phyloP scores from a whole-genome alignment of 2,888 invertebrate genomes.

The Coelogynopora nodosa region DNA sequence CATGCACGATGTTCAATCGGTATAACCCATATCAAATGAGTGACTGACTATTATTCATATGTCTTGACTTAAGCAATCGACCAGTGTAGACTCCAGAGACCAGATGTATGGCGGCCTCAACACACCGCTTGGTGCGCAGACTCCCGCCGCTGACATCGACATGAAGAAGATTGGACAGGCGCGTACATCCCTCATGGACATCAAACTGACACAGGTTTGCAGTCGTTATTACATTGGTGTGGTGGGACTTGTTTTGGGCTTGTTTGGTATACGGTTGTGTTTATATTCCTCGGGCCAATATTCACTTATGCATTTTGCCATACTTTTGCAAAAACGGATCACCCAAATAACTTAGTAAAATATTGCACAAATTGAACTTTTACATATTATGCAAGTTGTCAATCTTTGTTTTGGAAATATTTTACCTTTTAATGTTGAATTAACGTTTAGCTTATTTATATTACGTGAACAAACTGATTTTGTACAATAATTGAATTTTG shows the following conservation, averaged over 20 bases:
- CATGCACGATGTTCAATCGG: too few relatives aligned
- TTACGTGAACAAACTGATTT: too few relatives aligned
- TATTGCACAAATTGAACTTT: too few relatives aligned
- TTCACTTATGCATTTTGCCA: too few relatives aligned
- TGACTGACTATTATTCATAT: not conserved
- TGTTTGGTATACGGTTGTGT: not conserved
- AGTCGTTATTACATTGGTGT: not conserved
- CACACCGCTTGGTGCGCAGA: slow-evolving; percentile 58
- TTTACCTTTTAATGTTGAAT: too few relatives aligned
- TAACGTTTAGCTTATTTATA: too few relatives aligned
- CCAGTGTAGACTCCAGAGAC: slow-evolving; percentile 29
- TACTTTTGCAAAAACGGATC: too few relatives aligned
- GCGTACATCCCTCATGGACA: slow-evolving; percentile 95
- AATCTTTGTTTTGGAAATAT: too few relatives aligned
- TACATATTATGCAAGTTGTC: too few relatives aligned
- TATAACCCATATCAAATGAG: not conserved
- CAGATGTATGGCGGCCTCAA: slow-evolving; percentile 67
- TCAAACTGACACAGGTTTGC: slow-evolving; percentile 79
- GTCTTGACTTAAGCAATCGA: not conserved
- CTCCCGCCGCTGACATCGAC: slow-evolving; percentile 76
- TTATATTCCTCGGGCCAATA: not conserved
- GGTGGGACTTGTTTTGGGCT: not conserved
- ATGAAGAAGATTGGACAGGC: slow-evolving; percentile 97
- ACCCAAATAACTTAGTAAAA: too few relatives aligned
- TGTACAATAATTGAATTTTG: too few relatives aligned